A percentile compares a stretch with the other conserved stretches of the same genome.
Evolutionary conservation across 2,797 vertebrate species (phyloP).

Genomic region (Takifugu ocellatus): DNA sequence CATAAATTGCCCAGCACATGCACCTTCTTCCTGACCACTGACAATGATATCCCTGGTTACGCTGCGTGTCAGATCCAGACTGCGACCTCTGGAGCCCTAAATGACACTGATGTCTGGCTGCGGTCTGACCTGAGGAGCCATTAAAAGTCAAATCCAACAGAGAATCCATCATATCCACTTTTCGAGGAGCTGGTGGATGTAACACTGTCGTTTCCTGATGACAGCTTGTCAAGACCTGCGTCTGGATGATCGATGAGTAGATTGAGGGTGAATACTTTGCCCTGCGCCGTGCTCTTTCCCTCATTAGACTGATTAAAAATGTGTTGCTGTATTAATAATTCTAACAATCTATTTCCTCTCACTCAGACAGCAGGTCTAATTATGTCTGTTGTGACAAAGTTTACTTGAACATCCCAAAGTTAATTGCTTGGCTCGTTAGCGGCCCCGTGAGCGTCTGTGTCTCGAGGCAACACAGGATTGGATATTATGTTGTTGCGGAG

Average conservation of each 20-base stretch:
- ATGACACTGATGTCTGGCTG: conserved; percentile 36
- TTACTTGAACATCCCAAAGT: conserved; percentile 55
- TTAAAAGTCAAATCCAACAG: conserved; percentile 52
- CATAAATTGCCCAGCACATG: conserved; percentile 21
- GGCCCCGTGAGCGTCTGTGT: conserved; percentile 37
- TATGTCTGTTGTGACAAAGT: conserved; percentile 56
- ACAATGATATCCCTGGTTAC: conserved; percentile 44
- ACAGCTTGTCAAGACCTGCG: conserved; percentile 68
- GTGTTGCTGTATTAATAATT: conserved; percentile 29
- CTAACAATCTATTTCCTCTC: conserved; percentile 33
- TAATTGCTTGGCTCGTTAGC: conserved; percentile 68
- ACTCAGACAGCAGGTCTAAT: conserved; percentile 44
- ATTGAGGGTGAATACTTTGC: conserved; percentile 31
- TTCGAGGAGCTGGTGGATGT: conserved; percentile 45
- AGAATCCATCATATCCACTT: conserved; percentile 48
- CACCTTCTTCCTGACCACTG: conserved; percentile 26
- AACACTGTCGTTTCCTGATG: conserved; percentile 34
- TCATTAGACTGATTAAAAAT: conserved; percentile 38
- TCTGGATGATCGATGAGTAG: conserved; percentile 60
- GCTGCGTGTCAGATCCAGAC: conserved; percentile 33
- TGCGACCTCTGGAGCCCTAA: conserved; percentile 29
- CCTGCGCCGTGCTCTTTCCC: background rate
- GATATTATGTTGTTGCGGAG: conserved; percentile 38
- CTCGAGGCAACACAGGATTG: conserved; percentile 36
- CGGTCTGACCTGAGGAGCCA: conserved; percentile 47